Evolutionary conservation across 2,113 vertebrate species (phyloP), one percentile per base, ranked within the genome.

Genomic region (Trogon melanurus): DNA sequence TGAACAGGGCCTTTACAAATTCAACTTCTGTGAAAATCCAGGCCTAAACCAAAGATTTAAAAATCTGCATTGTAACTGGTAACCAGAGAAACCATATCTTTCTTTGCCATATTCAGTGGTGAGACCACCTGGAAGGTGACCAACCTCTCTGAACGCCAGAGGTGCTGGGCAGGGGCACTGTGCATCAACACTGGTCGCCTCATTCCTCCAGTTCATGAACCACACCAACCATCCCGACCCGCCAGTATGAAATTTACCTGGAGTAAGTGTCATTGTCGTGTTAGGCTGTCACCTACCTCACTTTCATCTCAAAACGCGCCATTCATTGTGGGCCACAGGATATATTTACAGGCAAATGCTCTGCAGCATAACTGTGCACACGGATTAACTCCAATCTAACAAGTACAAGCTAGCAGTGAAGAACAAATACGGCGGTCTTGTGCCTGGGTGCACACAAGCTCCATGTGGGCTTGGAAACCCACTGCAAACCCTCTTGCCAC

Each of bases 191-290:
- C 10, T 19, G 32, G 57, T 34, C n/a, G 75, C 18, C 65, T 84
- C 81, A 78, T 54, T 84, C 47, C 54, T 72, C 27, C n/a, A 36
- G 48, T 32, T 88, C 45, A 64, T 16, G 25, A 72, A 38, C 23
- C 50, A 47, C 14, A 22, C 12, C 15, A 57, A 56, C 1, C 1
- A 36, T 48, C 38, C 57, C 20, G 23, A 56, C 10, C 34, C 38
- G 53, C 25, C n/a, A 41, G 30, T 6, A 64, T 0, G 4, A 88
- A 91, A 57, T 36, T 32, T n/a, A 53, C 29, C 30, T 2, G 13
- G 21, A 57, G 19, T 1, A 20, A 32, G 22, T 0, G 0, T 26
- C 36, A 45, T 0, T 10, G 30, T 10, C 5, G 4, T 1, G 4
- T 53, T 41, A 66, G 21, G 19, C 17, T 91, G 47, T 41, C 67